Evolutionary conservation across 2,113 vertebrate species (phyloP).

Genomic region (Spea bombifrons): DNA sequence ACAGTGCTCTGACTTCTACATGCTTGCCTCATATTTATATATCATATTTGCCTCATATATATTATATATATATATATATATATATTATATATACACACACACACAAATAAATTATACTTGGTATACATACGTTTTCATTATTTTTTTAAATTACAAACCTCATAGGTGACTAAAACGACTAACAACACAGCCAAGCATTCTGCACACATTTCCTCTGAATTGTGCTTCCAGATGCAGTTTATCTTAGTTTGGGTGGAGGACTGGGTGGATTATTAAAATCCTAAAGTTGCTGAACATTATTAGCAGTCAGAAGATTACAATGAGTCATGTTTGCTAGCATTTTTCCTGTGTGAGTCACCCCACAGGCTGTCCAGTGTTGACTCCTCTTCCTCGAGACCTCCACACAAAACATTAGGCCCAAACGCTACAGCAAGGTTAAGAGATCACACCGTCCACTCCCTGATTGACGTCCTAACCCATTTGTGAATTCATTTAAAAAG

Average conservation of each 20-base stretch:
- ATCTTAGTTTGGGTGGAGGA: constrained; percentile 39
- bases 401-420: constrained; percentile 32
- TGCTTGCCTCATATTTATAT: too few relatives aligned
- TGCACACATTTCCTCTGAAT: neutral
- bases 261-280: constrained; percentile 35
- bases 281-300: constrained; percentile 38
- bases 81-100: too few relatives aligned
- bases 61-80: too few relatives aligned
- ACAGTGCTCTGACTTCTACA: too few relatives aligned
- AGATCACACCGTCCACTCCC: constrained; percentile 37
- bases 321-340: constrained; percentile 35
- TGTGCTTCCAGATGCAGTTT: constrained; percentile 31
- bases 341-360: constrained; percentile 41
- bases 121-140: too few relatives aligned
- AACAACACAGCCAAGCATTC: neutral
- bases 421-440: constrained; percentile 20
- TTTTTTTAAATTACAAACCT: too few relatives aligned
- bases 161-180: too few relatives aligned
- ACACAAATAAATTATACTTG: too few relatives aligned
- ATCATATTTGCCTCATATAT: too few relatives aligned
- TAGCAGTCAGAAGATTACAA: constrained; percentile 39
- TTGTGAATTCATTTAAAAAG: constrained; percentile 22
- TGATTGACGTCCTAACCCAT: constrained; percentile 24
- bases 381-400: constrained; percentile 35
- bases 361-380: constrained; percentile 37